A percentile compares a stretch with the other conserved stretches of the same genome.
Evolutionary conservation across 2,113 vertebrate genomes (phyloP).

Genomic region (Myrmophylax atrothorax): DNA sequence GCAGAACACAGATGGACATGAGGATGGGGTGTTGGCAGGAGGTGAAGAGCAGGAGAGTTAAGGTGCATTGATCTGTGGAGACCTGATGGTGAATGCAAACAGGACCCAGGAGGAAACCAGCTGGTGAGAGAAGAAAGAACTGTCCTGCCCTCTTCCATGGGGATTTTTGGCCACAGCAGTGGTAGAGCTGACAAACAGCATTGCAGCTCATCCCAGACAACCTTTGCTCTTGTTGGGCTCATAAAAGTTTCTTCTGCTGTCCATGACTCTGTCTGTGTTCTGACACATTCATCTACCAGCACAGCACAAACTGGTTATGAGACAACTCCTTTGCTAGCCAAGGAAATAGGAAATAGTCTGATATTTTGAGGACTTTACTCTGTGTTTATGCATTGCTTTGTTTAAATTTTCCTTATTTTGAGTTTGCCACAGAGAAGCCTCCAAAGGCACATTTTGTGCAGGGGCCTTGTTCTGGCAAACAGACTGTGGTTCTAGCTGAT

Average conservation of each 20-base stretch:
- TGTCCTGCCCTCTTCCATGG: neutral
- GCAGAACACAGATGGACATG: neutral
- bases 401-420: neutral
- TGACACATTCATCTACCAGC: neutral
- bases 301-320: neutral
- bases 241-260: neutral
- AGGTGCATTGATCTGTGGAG: neutral
- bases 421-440: neutral
- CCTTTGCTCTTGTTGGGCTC: neutral
- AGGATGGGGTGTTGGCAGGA: neutral
- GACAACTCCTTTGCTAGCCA: neutral
- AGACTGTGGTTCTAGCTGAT: neutral
- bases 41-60: neutral
- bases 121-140: neutral
- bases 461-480: neutral
- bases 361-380: neutral
- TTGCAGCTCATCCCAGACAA: neutral
- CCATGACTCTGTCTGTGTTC: neutral
- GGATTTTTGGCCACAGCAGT: neutral
- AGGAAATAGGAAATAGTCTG: neutral
- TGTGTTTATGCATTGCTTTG: neutral
- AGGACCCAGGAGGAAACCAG: neutral
- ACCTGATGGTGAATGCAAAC: neutral
- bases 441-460: fast-evolving
- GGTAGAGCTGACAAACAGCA: neutral